Evolutionary conservation across 2,888 invertebrate genomes (phyloP).

Genomic region (Cotesia congregata): DNA sequence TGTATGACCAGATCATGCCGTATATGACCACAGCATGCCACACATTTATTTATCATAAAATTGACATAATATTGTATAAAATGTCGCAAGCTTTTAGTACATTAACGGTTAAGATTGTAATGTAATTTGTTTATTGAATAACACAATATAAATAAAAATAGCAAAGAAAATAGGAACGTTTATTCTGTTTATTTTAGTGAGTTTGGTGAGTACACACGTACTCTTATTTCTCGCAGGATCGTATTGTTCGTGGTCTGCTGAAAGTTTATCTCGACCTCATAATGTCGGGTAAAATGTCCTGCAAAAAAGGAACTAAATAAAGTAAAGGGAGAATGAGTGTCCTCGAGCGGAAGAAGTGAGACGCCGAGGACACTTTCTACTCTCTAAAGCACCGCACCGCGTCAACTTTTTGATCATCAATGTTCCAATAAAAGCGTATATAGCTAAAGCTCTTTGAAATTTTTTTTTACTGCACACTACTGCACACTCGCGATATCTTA

Average conservation of each 20-base stretch:
- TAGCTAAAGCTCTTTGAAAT: not conserved
- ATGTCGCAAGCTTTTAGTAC: not conserved
- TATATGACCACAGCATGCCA: too few relatives aligned
- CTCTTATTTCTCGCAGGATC: not conserved
- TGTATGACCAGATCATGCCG: too few relatives aligned
- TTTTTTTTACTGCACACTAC: not conserved
- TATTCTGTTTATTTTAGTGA: not conserved
- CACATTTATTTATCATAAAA: too few relatives aligned
- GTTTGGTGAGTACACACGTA: not conserved
- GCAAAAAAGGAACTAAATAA: not conserved
- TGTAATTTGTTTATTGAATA: not conserved
- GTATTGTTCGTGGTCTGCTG: conserved; percentile 33
- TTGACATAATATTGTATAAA: too few relatives aligned
- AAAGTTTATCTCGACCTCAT: conserved; percentile 31
- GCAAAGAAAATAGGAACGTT: not conserved
- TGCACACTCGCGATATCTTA: not conserved
- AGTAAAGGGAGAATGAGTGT: conserved; percentile 21
- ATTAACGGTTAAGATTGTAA: not conserved
- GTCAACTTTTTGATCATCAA: conserved; percentile 1
- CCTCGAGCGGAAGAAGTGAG: conserved; percentile 10
- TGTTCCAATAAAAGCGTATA: conserved; percentile 12
- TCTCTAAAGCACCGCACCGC: not conserved
- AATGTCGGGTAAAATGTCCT: conserved; percentile 14
- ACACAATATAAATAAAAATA: not conserved
- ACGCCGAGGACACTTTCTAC: conserved; percentile 5